A percentile compares a stretch with the other conserved stretches of the same genome.
phyloP scores from a whole-genome alignment of 2,888 invertebrate species.

The Hypomecis punctinalis region DNA sequence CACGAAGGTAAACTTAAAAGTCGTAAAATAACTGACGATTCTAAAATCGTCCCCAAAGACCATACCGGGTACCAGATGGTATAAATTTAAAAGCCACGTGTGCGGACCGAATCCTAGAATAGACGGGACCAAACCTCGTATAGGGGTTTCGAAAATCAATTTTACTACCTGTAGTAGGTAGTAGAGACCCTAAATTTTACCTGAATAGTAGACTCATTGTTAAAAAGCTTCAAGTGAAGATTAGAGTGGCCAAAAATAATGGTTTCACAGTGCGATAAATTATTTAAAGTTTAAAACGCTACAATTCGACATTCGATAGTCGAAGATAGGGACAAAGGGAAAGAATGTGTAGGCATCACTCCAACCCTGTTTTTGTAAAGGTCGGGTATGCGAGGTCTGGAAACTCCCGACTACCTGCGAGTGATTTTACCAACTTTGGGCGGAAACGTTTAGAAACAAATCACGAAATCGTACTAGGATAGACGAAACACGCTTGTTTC shows the following conservation, averaged over 20 bases:
- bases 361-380: constrained; percentile 54
- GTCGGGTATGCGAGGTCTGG: constrained; percentile 43
- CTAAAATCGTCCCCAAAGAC: background rate
- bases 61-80: background rate
- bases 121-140: constrained; percentile 1
- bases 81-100: constrained; percentile 10
- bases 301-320: constrained; percentile 36
- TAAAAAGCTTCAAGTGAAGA: background rate
- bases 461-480: no score
- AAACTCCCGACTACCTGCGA: constrained; percentile 57
- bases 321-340: constrained; percentile 44
- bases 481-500: background rate
- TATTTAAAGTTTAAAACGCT: constrained; percentile 26
- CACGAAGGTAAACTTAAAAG: background rate
- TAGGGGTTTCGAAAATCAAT: background rate
- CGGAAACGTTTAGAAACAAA: constrained; percentile 1
- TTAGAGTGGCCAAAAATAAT: constrained; percentile 15
- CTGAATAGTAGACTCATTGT: constrained; percentile 13
- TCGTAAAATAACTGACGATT: background rate
- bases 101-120: background rate
- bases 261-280: constrained; percentile 26
- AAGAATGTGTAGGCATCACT: constrained; percentile 59
- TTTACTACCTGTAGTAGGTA: constrained; percentile 7
- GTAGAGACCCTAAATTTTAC: constrained; percentile 6
- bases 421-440: constrained; percentile 23